Base-by-base conservation (phyloP, 2,113 vertebrate species). In the Nerophis lumbriciformis region DNA sequence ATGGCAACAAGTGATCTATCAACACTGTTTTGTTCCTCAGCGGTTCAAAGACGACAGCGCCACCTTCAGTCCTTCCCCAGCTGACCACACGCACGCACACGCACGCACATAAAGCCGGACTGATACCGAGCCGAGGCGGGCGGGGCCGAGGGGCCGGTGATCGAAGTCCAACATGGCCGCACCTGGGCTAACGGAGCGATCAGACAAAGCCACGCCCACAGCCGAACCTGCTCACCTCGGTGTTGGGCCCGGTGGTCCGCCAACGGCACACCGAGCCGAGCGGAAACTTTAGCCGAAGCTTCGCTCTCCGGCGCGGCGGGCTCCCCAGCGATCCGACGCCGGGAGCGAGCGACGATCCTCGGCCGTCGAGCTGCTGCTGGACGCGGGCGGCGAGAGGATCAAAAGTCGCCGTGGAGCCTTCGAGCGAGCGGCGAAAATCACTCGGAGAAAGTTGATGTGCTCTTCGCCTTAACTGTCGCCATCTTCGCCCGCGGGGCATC, bases 401-500 rank as follows among this genome's bases (percentile, higher is more conserved):
- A 47, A 6, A 12, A 47, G 44, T 12, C 44, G 13, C 19, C 16
- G 12, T 13, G 2, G 16, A 38, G 28, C 28, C 8, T 8, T n/a
- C 28, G 19, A 60, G 45, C 21, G 9, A 48, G 15, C 2, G 8
- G 5, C 12, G 10, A 36, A 49, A 48, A 49, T 61, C 59, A 61
- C 59, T 48, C 47, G 48, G 48, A 37, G 10, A 61, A 61, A 61
- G 59, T 61, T 61, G 58, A 50, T 5, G 7, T 6, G 44, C 44
- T 15, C 7, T 48, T 48, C 35, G 28, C 59, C 47, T 11, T 15
- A 48, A 19, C 59, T 12, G 48, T 36, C 47, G 59, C 59, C 59
- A 61, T 61, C 45, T 61, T 61, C 14, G 36, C 28, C 59, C 48
- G 59, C 59, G 36, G 48, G 59, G 59, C 59, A 61, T 38, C 28